phyloP scores from a whole-genome alignment of 2,888 invertebrate genomes.

The Amphiduros pacificus region DNA sequence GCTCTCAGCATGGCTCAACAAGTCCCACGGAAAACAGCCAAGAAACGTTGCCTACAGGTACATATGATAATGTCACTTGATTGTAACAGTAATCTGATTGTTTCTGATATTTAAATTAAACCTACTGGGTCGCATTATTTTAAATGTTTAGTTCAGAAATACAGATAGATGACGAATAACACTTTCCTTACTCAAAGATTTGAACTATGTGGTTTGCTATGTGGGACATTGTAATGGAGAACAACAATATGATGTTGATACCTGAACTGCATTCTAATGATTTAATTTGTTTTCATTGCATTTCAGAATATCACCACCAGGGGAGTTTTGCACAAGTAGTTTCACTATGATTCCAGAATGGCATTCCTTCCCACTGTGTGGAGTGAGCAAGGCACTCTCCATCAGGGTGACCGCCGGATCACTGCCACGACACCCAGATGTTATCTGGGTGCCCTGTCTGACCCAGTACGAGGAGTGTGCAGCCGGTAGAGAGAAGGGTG shows the following conservation, averaged over 20 bases:
- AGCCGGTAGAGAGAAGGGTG: no score
- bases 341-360: conserved; percentile 55
- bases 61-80: not conserved
- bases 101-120: no score
- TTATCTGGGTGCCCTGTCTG: conserved; percentile 68
- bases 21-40: conserved; percentile 59
- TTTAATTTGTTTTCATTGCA: conserved; percentile 1
- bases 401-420: conserved; percentile 67
- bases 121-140: no score
- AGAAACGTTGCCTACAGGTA: conserved; percentile 68
- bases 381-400: conserved; percentile 68
- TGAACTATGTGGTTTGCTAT: no score
- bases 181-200: no score
- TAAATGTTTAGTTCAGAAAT: no score
- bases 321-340: conserved; percentile 67
- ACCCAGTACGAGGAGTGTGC: not conserved
- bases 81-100: no score
- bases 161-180: no score
- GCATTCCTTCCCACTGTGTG: conserved; percentile 60
- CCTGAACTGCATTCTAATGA: no score
- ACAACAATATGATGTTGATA: no score
- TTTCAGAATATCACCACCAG: conserved; percentile 67
- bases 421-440: conserved; percentile 74
- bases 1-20: conserved; percentile 84
- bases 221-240: no score